phyloP scores from a whole-genome alignment of 2,113 vertebrate species.

The Sinocyclocheilus rhinocerous region DNA sequence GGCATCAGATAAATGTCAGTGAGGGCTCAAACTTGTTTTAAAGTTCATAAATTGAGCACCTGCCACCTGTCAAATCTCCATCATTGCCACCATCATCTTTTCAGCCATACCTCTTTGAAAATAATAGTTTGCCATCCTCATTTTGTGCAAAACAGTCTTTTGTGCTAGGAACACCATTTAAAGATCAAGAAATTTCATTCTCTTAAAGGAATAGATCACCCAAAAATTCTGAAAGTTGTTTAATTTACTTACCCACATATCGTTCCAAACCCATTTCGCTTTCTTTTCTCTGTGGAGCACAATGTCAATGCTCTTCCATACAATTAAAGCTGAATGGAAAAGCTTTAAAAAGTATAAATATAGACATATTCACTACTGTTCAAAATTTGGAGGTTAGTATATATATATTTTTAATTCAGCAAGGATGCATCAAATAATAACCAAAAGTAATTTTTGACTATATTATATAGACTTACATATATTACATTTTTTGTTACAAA shows the following conservation, averaged over 20 bases:
- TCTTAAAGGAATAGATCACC: neutral
- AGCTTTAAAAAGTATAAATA: neutral
- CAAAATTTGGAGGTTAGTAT: neutral
- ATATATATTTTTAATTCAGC: neutral
- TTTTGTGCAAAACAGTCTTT: neutral
- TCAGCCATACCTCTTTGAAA: conserved; percentile 1
- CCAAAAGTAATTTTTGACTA: neutral
- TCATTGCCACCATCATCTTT: neutral
- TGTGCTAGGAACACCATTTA: neutral
- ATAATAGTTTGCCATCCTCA: neutral
- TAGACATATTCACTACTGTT: neutral
- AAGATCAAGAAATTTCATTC: neutral
- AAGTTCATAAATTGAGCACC: neutral
- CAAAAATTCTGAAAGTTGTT: neutral
- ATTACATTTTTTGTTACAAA: no score
- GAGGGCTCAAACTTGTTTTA: neutral
- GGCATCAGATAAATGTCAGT: neutral
- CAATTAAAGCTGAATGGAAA: neutral
- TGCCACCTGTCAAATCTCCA: neutral
- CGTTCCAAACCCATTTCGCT: neutral
- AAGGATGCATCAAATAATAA: neutral
- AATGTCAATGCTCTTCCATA: neutral
- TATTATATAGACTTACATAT: neutral
- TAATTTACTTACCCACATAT: neutral
- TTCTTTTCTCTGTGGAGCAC: neutral